phyloP scores from a whole-genome alignment of 2,797 vertebrate genomes.

The Manis javanica region DNA sequence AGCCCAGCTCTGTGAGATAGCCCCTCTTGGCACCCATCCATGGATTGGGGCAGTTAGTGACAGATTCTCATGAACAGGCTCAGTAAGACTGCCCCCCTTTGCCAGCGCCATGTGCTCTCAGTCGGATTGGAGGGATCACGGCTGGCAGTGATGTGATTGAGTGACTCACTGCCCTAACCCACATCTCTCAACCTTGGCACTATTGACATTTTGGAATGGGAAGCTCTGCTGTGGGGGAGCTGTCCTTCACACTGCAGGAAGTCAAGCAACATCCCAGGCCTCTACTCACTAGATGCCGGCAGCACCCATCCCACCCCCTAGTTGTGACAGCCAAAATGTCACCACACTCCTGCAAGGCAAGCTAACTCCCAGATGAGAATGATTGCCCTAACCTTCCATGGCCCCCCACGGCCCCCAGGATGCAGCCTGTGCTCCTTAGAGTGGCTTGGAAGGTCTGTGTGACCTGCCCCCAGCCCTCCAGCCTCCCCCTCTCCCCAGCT shows the following conservation, averaged over 20 bases:
- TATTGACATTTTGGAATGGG: neutral
- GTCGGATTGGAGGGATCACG: neutral
- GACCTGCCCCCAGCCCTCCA: rapidly evolving
- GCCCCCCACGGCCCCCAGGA: neutral
- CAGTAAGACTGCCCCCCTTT: rapidly evolving
- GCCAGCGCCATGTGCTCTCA: rapidly evolving
- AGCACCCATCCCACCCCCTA: rapidly evolving
- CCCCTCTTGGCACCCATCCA: rapidly evolving
- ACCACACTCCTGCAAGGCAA: neutral
- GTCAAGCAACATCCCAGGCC: no score
- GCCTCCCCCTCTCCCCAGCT: neutral
- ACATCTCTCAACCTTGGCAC: neutral
- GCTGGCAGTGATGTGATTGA: rapidly evolving
- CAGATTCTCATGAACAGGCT: neutral
- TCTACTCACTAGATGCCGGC: neutral
- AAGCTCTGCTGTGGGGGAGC: neutral
- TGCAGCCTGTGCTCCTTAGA: rapidly evolving
- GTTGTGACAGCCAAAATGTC: neutral
- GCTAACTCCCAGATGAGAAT: neutral
- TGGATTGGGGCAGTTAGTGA: rapidly evolving
- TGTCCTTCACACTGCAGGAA: neutral
- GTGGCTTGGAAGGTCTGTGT: no score
- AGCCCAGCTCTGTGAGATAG: neutral
- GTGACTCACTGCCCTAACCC: neutral
- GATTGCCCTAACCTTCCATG: no score